Conservation (phyloP, 64 coral and sea anemone genomes). For the Dendronephthya gigantea region DNA sequence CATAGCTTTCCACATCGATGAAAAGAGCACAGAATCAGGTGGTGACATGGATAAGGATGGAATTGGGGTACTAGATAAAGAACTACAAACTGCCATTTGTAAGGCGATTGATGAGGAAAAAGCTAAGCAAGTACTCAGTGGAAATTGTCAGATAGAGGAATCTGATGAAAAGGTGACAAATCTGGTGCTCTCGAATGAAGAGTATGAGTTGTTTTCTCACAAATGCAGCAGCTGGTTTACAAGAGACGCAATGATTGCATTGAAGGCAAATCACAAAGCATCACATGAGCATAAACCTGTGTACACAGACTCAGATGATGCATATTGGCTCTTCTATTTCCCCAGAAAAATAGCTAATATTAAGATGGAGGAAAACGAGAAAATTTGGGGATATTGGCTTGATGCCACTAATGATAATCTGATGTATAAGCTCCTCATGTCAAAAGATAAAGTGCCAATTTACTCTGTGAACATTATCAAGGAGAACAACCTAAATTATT, state of each 20-base stretch:
- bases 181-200: background rate
- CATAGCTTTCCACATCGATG: background rate
- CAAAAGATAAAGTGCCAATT: background rate
- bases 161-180: background rate
- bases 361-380: background rate
- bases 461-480: background rate
- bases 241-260: background rate
- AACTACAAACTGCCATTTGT: background rate
- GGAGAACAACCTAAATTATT: background rate
- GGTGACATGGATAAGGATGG: background rate
- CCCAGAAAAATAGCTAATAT: background rate
- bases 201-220: background rate
- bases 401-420: background rate
- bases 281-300: background rate
- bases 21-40: background rate
- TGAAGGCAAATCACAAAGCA: background rate
- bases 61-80: background rate
- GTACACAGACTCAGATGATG: conserved; percentile 1
- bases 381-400: conserved; percentile 9
- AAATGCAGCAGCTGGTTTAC: background rate
- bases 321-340: conserved; percentile 6
- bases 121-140: background rate
- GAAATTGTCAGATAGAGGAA: background rate
- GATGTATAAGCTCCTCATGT: background rate
- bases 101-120: background rate